These are phyloP conservation scores for Hololepta plana DNA, from an alignment of 2,888 invertebrate genomes.

Conservation along the genomic window DNA sequence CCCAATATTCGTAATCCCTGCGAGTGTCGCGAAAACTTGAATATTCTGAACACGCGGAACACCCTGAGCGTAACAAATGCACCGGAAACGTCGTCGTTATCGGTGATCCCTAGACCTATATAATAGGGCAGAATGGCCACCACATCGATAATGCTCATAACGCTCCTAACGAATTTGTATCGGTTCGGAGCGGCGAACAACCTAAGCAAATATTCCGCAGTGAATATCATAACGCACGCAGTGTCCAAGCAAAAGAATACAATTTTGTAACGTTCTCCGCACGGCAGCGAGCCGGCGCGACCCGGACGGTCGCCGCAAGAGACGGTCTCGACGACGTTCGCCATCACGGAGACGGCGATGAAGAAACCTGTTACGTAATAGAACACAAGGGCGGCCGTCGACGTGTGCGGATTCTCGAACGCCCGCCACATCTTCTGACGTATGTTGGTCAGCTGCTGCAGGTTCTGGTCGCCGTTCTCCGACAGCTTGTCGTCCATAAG, in stretches of 20 bases:
- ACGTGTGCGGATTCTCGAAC: slow-evolving; percentile 98
- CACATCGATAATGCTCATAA: slow-evolving; percentile 99
- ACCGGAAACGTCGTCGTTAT: slow-evolving; percentile 97
- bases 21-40: slow-evolving; percentile 99
- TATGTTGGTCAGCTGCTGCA: slow-evolving; percentile 73
- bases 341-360: slow-evolving; percentile 98
- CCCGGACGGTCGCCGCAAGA: slow-evolving; percentile 82
- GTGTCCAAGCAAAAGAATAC: slow-evolving; percentile 99
- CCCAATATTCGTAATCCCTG: slow-evolving; percentile 97
- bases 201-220: slow-evolving; percentile 88
- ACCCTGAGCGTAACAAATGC: slow-evolving; percentile 98
- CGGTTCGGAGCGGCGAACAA: slow-evolving; percentile 97
- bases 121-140: slow-evolving; percentile 99
- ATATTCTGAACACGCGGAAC: slow-evolving; percentile 98
- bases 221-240: slow-evolving; percentile 99
- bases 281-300: slow-evolving; percentile 73
- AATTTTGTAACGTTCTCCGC: slow-evolving; percentile 95
- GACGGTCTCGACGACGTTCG: slow-evolving; percentile 96
- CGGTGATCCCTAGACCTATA: slow-evolving; percentile 92
- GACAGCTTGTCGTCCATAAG: slow-evolving; percentile 94
- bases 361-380: slow-evolving; percentile 99
- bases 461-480: slow-evolving; percentile 79
- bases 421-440: slow-evolving; percentile 98
- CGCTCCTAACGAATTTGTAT: slow-evolving; percentile 92
- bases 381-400: slow-evolving; percentile 97